phyloP scores from a whole-genome alignment of 2,888 invertebrate genomes.

The Melanophora roralis region DNA sequence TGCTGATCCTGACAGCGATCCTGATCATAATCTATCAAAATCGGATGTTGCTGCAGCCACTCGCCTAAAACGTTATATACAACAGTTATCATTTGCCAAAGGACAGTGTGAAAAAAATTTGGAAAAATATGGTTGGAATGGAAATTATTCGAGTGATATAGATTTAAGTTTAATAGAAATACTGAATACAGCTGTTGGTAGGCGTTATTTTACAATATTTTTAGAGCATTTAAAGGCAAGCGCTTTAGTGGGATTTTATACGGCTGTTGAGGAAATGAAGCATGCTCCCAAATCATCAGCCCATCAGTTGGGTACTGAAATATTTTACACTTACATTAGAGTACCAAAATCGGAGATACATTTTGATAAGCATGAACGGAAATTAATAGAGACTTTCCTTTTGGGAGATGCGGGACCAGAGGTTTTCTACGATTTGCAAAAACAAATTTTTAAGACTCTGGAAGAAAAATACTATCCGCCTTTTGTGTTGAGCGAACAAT shows the following conservation, averaged over 20 bases:
- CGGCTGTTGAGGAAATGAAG: conserved; percentile 89
- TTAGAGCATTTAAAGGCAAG: conserved; percentile 89
- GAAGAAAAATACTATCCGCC: conserved; percentile 93
- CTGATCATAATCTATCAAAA: conserved; percentile 80
- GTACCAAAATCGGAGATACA: conserved; percentile 89
- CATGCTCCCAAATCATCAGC: conserved; percentile 85
- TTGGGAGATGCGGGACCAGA: conserved; percentile 91
- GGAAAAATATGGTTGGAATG: conserved; percentile 86
- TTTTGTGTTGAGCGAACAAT: conserved; percentile 91
- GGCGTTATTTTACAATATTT: conserved; percentile 88
- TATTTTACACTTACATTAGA: conserved; percentile 92
- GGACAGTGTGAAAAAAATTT: conserved; percentile 88
- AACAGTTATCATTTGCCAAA: conserved; percentile 88
- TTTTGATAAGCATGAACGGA: conserved; percentile 87
- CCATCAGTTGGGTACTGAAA: conserved; percentile 93
- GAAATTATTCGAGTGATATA: conserved; percentile 80
- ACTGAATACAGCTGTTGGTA: conserved; percentile 86
- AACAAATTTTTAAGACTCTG: conserved; percentile 85
- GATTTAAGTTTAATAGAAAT: conserved; percentile 85
- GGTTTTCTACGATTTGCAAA: conserved; percentile 92
- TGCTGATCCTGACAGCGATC: conserved; percentile 75
- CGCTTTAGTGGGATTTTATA: conserved; percentile 91
- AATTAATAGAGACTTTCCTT: conserved; percentile 91
- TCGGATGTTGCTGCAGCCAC: conserved; percentile 88
- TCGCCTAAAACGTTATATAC: conserved; percentile 90